Base-by-base conservation (phyloP, 1,140 invertebrate genomes). In the Musca vetustissima region DNA sequence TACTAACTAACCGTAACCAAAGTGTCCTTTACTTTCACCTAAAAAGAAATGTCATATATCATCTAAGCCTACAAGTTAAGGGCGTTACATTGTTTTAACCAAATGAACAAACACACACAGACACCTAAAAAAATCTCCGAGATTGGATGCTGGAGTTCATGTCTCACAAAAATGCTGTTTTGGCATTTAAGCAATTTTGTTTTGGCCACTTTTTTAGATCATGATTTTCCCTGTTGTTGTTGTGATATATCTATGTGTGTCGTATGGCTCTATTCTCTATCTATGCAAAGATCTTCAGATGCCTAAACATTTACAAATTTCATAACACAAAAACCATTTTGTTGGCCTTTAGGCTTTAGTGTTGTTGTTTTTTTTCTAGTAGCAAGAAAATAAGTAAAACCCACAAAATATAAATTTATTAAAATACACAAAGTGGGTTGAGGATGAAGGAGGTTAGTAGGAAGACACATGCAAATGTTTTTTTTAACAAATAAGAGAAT, bases 371-470 rank as follows among this genome's bases (percentile, higher is more conserved):
- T 36, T 59, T 19, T 61, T 59, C 17, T 17, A 59, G 55, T n/a
- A 32, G 28, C 28, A 32, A 32, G 3, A 9, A n/a, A 32, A 32
- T 4, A 32, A 13, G 36, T 43, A 43, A 61, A 61, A 61, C 57
- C 57, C 57, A 43, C 57, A 61, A 61, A 36, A 61, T 61, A 61
- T 19, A 61, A 61, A 61, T 61, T 36, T 61, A 61, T 61, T 61
- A 61, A 36, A 61, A 61, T 28, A 28, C 36, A 43, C 36, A 43
- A 43, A 43, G 6, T 8, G 36, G 36, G 36, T 9, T 43, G 36
- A 13, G 36, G 36, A 11, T 9, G 36, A 1, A 13, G 4, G 36
- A 2, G 36, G 36, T 43, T 43, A 32, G 28, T 4, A 43, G 36
- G 36, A 43, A 43, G 13, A 8, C 6, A 13, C 36, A 43, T 43